These are phyloP conservation scores for Bergia puertoricense DNA, from an alignment of 92 coral and sea anemone genomes.

Conservation along the genomic window DNA sequence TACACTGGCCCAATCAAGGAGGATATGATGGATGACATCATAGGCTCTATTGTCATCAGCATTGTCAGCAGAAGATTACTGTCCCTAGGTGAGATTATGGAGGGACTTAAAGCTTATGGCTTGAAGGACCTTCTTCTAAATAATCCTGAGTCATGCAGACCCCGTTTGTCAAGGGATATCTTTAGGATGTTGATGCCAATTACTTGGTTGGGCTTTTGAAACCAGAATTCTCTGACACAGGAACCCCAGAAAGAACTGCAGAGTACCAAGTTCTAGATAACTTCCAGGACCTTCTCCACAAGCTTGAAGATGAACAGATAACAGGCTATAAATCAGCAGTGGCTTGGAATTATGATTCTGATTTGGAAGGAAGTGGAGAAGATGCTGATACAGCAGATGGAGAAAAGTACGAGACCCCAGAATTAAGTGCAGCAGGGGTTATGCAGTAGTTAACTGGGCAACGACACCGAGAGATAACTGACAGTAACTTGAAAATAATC, in stretches of 20 bases:
- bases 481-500: neutral
- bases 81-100: neutral
- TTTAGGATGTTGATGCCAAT: slow-evolving; percentile 30
- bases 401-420: slow-evolving; percentile 5
- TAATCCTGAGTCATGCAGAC: slow-evolving; percentile 5
- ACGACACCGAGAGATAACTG: slow-evolving; percentile 3
- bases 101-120: slow-evolving; percentile 7
- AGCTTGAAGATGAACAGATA: slow-evolving; percentile 7
- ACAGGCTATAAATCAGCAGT: slow-evolving; percentile 27
- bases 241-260: too few relatives aligned
- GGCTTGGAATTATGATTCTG: slow-evolving; percentile 22
- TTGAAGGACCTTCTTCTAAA: neutral
- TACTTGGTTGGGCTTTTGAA: slow-evolving; percentile 25
- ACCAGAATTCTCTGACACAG: neutral
- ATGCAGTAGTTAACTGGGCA: slow-evolving; percentile 41
- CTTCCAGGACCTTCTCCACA: slow-evolving; percentile 35
- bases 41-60: neutral
- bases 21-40: slow-evolving; percentile 15
- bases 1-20: slow-evolving; percentile 25
- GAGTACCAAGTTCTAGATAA: slow-evolving; percentile 9
- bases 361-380: neutral
- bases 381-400: neutral
- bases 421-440: slow-evolving; percentile 31
- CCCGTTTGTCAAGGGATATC: slow-evolving; percentile 7
- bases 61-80: slow-evolving; percentile 11